Percentiles rank a stretch among this genome's conserved stretches.
These are phyloP conservation scores for Malthinus seriepunctatus DNA, from an alignment of 2,888 invertebrate genomes.

Conservation along the genomic window DNA sequence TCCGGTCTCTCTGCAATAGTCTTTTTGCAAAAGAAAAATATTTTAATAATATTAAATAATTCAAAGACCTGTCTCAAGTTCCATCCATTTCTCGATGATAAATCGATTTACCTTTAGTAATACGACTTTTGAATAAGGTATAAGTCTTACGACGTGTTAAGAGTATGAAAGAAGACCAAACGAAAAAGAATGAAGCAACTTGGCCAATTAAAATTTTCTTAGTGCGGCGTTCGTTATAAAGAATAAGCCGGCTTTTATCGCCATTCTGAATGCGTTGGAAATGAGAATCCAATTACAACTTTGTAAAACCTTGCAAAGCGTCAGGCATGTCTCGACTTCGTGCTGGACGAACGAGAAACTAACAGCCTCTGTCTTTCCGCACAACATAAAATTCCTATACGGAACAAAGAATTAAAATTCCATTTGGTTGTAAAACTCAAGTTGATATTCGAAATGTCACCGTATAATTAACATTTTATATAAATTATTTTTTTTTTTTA, in stretches of 20 bases:
- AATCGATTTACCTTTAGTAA: slow-evolving; percentile 43
- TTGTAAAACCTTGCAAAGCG: slow-evolving; percentile 44
- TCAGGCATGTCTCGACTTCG: slow-evolving; percentile 53
- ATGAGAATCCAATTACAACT: slow-evolving; percentile 55
- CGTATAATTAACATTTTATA: slow-evolving; percentile 12
- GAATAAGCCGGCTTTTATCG: slow-evolving; percentile 53
- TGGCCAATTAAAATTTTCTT: slow-evolving; percentile 56
- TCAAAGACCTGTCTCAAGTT: slow-evolving; percentile 42
- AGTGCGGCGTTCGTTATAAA: slow-evolving; percentile 51
- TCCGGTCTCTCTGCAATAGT: slow-evolving; percentile 44
- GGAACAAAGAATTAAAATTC: slow-evolving; percentile 53
- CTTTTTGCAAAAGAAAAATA: slow-evolving; percentile 36
- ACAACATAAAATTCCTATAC: slow-evolving; percentile 51
- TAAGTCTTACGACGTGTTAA: slow-evolving; percentile 27
- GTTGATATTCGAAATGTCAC: slow-evolving; percentile 27
- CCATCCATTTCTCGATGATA: slow-evolving; percentile 50
- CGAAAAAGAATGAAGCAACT: slow-evolving; percentile 51
- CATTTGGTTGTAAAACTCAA: slow-evolving; percentile 48
- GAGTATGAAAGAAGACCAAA: slow-evolving; percentile 38
- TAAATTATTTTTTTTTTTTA: no score
- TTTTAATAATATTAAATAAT: slow-evolving; percentile 55
- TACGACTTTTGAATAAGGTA: slow-evolving; percentile 41
- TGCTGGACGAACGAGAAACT: slow-evolving; percentile 50
- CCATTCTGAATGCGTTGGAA: slow-evolving; percentile 56
- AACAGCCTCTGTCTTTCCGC: slow-evolving; percentile 47